These are phyloP conservation scores for Budorcas taxicolor DNA, from an alignment of 2,113 vertebrate species.

Conservation along the genomic window DNA sequence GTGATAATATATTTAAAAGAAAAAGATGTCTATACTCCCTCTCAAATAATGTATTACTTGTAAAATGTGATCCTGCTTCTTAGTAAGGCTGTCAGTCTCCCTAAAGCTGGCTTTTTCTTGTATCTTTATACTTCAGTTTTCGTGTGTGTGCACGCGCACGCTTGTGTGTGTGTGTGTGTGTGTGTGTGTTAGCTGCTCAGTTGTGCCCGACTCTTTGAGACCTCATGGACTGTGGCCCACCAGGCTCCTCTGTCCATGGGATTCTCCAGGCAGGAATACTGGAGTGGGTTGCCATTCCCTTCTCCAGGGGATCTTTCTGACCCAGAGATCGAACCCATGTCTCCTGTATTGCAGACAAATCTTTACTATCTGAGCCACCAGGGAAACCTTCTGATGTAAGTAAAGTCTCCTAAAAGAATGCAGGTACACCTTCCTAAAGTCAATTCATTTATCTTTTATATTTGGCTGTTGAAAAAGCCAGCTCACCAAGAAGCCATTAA, in stretches of 20 bases:
- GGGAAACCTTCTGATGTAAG: neutral
- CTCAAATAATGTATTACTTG: neutral
- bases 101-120: neutral
- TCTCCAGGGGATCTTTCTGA: neutral
- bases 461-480: neutral
- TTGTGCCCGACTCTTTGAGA: neutral
- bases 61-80: neutral
- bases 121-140: neutral
- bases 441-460: neutral
- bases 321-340: neutral
- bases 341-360: neutral
- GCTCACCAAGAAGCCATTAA: neutral
- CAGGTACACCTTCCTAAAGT: neutral
- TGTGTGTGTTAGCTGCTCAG: neutral
- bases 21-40: neutral
- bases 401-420: neutral
- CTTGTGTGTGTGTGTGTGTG: neutral
- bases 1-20: neutral
- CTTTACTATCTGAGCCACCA: neutral
- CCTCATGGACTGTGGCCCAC: neutral
- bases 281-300: neutral
- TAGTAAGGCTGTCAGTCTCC: neutral
- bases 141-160: rapidly evolving
- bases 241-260: neutral
- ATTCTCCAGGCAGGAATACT: neutral